A percentile compares a stretch with the other conserved stretches of the same genome.
phyloP scores from a whole-genome alignment of 2,888 invertebrate species.

The Drosophila cracens region DNA sequence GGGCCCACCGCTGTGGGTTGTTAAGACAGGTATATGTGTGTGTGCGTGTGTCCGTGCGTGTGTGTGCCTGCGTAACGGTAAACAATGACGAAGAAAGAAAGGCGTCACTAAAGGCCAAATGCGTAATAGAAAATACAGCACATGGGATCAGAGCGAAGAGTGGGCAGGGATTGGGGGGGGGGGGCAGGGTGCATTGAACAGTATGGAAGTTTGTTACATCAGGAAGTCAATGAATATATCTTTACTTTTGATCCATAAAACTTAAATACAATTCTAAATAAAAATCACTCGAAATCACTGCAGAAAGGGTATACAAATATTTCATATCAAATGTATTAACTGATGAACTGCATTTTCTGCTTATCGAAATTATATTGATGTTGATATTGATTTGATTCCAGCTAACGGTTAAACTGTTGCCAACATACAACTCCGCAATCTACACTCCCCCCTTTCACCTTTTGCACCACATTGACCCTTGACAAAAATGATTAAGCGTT shows the following conservation, averaged over 20 bases:
- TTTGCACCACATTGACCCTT: constrained; percentile 12
- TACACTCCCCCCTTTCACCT: neutral
- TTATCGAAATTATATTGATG: neutral
- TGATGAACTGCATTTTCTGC: neutral
- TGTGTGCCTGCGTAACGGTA: constrained; percentile 29
- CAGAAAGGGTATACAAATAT: neutral
- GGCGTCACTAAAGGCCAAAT: constrained; percentile 40
- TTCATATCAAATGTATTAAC: neutral
- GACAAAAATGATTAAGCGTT: constrained; percentile 42
- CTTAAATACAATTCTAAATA: neutral
- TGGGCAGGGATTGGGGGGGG: neutral
- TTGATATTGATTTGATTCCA: neutral
- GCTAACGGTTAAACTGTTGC: neutral
- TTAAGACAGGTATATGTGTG: neutral
- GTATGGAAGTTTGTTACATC: neutral
- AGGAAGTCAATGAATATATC: neutral
- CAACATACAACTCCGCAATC: neutral
- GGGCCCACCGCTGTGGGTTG: constrained; percentile 6
- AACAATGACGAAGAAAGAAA: constrained; percentile 38
- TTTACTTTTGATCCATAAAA: neutral
- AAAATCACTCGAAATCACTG: neutral
- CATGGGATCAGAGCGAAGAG: neutral
- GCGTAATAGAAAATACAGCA: constrained; percentile 40
- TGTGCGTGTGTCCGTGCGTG: constrained; percentile 8
- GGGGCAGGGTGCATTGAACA: neutral